A percentile compares a stretch with the other conserved stretches of the same genome.
These are phyloP conservation scores for Invenusta paracnida DNA, from an alignment of 2,888 invertebrate species.

Conservation along the genomic window DNA sequence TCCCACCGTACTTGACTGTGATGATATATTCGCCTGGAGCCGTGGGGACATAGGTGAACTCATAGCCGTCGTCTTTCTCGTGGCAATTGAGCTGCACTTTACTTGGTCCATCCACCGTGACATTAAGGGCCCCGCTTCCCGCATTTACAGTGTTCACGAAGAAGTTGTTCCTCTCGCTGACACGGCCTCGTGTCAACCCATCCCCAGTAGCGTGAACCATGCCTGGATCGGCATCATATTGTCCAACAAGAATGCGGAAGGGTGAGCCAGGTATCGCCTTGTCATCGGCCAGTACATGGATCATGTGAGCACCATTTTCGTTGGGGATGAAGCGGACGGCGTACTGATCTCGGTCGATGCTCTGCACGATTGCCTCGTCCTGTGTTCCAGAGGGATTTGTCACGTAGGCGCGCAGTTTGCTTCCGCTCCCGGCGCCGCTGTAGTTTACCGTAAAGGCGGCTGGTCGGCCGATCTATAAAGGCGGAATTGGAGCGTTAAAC, in stretches of 20 bases:
- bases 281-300: constrained; percentile 67
- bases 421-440: constrained; percentile 71
- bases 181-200: constrained; percentile 77
- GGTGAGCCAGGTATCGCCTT: constrained; percentile 70
- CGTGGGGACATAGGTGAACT: constrained; percentile 71
- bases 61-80: constrained; percentile 82
- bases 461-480: constrained; percentile 70
- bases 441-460: constrained; percentile 89
- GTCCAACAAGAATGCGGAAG: constrained; percentile 72
- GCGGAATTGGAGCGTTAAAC: no score
- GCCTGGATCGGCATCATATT: constrained; percentile 69
- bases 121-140: constrained; percentile 84
- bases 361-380: constrained; percentile 92
- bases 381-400: constrained; percentile 85
- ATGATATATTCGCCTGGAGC: constrained; percentile 93
- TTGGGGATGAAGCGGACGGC: constrained; percentile 73
- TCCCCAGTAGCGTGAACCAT: constrained; percentile 77
- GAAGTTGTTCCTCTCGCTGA: constrained; percentile 71
- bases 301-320: constrained; percentile 81
- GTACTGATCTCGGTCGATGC: constrained; percentile 67
- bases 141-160: constrained; percentile 93
- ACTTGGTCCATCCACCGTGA: constrained; percentile 92
- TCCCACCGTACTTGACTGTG: constrained; percentile 76
- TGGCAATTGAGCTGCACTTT: constrained; percentile 88
- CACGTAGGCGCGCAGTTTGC: constrained; percentile 60